phyloP scores from a whole-genome alignment of 2,888 invertebrate species.

The Ellobium chinense region DNA sequence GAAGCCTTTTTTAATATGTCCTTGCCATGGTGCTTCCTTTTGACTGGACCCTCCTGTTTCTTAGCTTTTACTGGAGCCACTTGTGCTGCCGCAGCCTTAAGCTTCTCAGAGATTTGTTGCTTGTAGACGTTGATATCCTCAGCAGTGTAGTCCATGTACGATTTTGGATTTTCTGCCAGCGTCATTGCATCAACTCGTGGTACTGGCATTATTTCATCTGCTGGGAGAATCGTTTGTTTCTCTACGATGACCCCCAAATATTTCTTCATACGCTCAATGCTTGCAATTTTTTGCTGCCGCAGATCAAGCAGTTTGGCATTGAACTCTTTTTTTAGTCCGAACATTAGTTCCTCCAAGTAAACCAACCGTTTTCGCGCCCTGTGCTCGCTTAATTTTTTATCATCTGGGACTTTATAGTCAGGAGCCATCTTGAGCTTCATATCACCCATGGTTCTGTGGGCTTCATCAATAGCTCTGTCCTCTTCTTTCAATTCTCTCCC shows the following conservation, averaged over 20 bases:
- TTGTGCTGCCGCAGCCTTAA: slow-evolving; percentile 7
- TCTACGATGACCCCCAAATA: not conserved
- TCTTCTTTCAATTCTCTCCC: slow-evolving; percentile 39
- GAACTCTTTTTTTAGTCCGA: slow-evolving; percentile 19
- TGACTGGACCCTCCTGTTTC: slow-evolving; percentile 18
- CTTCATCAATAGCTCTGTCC: slow-evolving; percentile 35
- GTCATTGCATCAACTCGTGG: slow-evolving; percentile 12
- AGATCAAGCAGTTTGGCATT: slow-evolving; percentile 16
- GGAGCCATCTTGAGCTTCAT: slow-evolving; percentile 35
- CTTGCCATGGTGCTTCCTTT: slow-evolving; percentile 12
- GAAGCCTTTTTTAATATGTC: slow-evolving; percentile 7
- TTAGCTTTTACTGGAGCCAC: not conserved
- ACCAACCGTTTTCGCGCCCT: slow-evolving; percentile 27
- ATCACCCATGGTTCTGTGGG: slow-evolving; percentile 37
- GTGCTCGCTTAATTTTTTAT: slow-evolving; percentile 30
- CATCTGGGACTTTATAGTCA: slow-evolving; percentile 39
- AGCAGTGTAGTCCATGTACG: slow-evolving; percentile 11
- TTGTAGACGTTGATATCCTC: slow-evolving; percentile 28
- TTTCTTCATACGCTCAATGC: slow-evolving; percentile 7
- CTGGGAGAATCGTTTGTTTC: not conserved
- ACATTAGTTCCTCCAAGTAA: slow-evolving; percentile 33
- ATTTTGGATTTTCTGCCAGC: slow-evolving; percentile 25
- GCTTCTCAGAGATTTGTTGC: slow-evolving; percentile 10
- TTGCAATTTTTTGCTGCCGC: not conserved
- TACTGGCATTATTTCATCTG: not conserved